Conservation (phyloP, 2,797 vertebrate species). For the Coregonus sp. region DNA sequence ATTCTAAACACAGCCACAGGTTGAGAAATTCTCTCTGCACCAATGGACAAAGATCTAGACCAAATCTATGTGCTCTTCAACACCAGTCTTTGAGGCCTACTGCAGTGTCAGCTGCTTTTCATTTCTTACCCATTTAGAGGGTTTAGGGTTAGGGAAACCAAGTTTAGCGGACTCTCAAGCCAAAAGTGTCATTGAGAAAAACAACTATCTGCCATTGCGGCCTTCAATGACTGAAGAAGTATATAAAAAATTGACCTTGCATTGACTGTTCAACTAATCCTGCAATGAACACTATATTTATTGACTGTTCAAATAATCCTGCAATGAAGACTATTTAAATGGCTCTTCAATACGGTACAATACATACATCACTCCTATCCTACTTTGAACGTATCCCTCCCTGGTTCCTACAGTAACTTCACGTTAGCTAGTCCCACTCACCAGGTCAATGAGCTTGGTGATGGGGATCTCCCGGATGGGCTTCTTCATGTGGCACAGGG, state of each 20-base stretch:
- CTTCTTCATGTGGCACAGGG: constrained; percentile 92
- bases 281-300: too few species aligned
- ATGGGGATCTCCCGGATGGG: constrained; percentile 94
- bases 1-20: constrained; percentile 46
- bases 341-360: not conserved
- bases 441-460: constrained; percentile 97
- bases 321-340: too few species aligned
- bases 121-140: not conserved
- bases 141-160: not conserved
- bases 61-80: not conserved
- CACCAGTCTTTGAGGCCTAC: not conserved
- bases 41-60: constrained; percentile 29
- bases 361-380: not conserved
- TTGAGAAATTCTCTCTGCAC: constrained; percentile 36
- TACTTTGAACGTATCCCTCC: not conserved
- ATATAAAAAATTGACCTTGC: too few species aligned
- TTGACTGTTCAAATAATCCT: too few species aligned
- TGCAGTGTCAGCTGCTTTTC: not conserved
- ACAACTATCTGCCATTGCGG: not conserved
- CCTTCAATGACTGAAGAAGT: not conserved
- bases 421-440: constrained; percentile 68
- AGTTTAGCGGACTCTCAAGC: not conserved
- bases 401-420: not conserved
- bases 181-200: not conserved
- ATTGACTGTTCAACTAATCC: too few species aligned